These are phyloP conservation scores for Monochamus saltuarius DNA, from an alignment of 1,140 invertebrate species.

Conservation along the genomic window DNA sequence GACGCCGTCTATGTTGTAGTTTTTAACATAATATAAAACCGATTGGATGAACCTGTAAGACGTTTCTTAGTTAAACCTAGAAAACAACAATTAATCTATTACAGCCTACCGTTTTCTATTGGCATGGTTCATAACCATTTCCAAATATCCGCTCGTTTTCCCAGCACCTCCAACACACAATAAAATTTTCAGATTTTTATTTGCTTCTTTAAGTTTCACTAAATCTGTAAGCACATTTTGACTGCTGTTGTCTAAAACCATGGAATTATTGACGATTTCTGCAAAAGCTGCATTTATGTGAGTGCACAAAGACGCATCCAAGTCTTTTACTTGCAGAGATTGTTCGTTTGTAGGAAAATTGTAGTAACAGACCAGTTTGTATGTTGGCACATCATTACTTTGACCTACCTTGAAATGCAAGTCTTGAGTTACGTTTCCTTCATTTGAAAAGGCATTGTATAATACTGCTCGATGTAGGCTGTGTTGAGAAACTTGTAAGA, in stretches of 20 bases:
- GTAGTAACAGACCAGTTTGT: constrained; percentile 67
- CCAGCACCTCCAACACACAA: constrained; percentile 73
- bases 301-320: constrained; percentile 73
- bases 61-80: neutral
- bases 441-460: constrained; percentile 21
- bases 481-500: constrained; percentile 22
- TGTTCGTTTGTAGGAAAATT: constrained; percentile 53
- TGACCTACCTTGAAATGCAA: constrained; percentile 5
- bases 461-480: constrained; percentile 26
- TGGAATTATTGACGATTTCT: constrained; percentile 61
- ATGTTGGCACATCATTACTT: constrained; percentile 7
- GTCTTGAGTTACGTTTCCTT: constrained; percentile 7
- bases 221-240: constrained; percentile 57
- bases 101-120: constrained; percentile 54
- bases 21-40: constrained; percentile 61
- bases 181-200: constrained; percentile 74
- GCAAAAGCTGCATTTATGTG: constrained; percentile 80
- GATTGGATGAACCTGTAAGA: constrained; percentile 66
- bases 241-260: constrained; percentile 46
- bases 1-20: constrained; percentile 73
- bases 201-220: constrained; percentile 61
- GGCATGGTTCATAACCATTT: constrained; percentile 68
- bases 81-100: constrained; percentile 2
- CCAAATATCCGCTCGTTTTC: constrained; percentile 63
- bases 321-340: constrained; percentile 57